phyloP scores from a whole-genome alignment of 2,888 invertebrate genomes.

The Andrena praecox region DNA sequence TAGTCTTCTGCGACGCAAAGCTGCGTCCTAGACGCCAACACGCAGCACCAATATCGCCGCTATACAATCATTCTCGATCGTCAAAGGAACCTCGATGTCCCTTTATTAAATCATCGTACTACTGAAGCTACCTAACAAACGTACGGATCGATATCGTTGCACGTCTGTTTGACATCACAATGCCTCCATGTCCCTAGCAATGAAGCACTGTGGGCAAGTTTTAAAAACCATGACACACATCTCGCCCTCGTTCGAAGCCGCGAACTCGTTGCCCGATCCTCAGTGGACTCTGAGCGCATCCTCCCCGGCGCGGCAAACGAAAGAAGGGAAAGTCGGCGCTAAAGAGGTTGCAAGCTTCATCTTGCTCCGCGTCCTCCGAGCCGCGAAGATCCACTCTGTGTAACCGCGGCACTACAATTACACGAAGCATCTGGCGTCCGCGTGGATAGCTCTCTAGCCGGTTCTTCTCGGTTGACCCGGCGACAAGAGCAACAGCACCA shows the following conservation, averaged over 20 bases:
- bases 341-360: slow-evolving; percentile 20
- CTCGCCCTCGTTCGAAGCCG: too few relatives aligned
- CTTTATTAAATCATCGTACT: neutral
- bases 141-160: too few relatives aligned
- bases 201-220: too few relatives aligned
- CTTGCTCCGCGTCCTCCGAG: slow-evolving; percentile 21
- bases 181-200: neutral
- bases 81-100: slow-evolving; percentile 29
- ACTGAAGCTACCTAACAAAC: too few relatives aligned
- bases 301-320: neutral
- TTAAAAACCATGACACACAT: too few relatives aligned
- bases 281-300: neutral
- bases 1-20: slow-evolving; percentile 18
- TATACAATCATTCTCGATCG: slow-evolving; percentile 60
- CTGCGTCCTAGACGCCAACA: slow-evolving; percentile 46
- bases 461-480: slow-evolving; percentile 77
- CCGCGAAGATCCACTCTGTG: slow-evolving; percentile 62
- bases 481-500: slow-evolving; percentile 66
- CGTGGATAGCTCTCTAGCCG: slow-evolving; percentile 76
- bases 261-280: neutral
- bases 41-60: slow-evolving; percentile 69
- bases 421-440: slow-evolving; percentile 76
- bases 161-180: neutral
- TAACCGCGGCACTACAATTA: slow-evolving; percentile 82
- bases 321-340: neutral